Base-by-base conservation (phyloP, 1,140 invertebrate genomes). In the Hylaeus anthracinus region DNA sequence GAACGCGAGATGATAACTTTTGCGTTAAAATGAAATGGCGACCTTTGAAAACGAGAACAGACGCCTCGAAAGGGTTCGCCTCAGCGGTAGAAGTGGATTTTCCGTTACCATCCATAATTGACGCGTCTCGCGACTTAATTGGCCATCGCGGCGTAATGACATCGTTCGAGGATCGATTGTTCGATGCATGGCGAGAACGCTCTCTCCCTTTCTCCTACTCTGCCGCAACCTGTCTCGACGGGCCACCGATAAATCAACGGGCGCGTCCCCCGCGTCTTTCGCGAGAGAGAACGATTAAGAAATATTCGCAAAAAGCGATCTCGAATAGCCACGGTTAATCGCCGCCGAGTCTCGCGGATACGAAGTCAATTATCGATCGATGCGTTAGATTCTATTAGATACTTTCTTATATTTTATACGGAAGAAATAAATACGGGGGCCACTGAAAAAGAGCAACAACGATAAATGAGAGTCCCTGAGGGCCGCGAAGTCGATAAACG, bases 31-130 rank as follows among this genome's bases (percentile, higher is more conserved):
- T 26, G 26, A 26, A 26, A 26, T 26, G 26, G 51, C 51, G 51
- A 51, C 8, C 51, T 51, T 51, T 79, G 72, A 72, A 26, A 26
- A 26, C 26, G 26, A 26, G 26, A 26, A 26, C 26, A 26, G 26
- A 26, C 26, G 26, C 26, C 26, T 26, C 26, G 26, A 26, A 74
- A 74, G 45, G 26, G 39, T 45, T 78, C 39, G 79, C 82, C 70
- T 58, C 79, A 66, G 39, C 58, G 65, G 60, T 67, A 73, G 79
- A 83, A 85, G 71, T 85, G 76, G 63, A 82, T 82, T 83, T 79
- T 76, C 69, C 80, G 75, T 82, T 82, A 82, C 53, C 69, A 66
- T 79, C 61, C 69, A 82, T 82, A 82, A 82, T 82, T 79, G 76
- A 72, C 69, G 76, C 69, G 76, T 67, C 26, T 26, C 67, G 80